These are phyloP conservation scores for Drosophila yooni DNA, from an alignment of 2,888 invertebrate genomes.

Conservation along the genomic window DNA sequence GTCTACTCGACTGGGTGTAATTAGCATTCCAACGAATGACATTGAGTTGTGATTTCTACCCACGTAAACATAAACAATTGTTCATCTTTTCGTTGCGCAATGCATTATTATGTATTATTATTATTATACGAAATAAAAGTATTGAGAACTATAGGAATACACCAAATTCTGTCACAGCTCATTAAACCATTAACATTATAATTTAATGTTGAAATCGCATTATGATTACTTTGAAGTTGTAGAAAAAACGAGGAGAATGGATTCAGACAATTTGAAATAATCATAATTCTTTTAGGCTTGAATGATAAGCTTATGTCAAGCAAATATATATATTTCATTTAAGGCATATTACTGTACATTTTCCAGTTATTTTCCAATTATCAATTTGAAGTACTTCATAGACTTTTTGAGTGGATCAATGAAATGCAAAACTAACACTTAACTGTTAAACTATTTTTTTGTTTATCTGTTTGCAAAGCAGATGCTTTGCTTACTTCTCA, in stretches of 20 bases:
- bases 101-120: slow-evolving; percentile 22
- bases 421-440: neutral
- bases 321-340: neutral
- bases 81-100: slow-evolving; percentile 23
- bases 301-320: neutral
- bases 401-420: neutral
- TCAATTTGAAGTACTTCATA: neutral
- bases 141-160: neutral
- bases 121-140: slow-evolving; percentile 16
- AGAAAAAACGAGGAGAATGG: neutral
- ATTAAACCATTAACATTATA: neutral
- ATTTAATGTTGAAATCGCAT: neutral
- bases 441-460: neutral
- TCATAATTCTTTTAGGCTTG: neutral
- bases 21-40: slow-evolving; percentile 13
- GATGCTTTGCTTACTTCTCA: neutral
- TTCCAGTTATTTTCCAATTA: neutral
- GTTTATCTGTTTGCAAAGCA: neutral
- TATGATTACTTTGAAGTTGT: neutral
- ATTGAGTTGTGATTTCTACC: slow-evolving; percentile 4
- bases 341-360: neutral
- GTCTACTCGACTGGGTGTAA: slow-evolving; percentile 80
- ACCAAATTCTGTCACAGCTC: neutral
- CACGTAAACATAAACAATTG: slow-evolving; percentile 10
- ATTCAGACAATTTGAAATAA: neutral